phyloP scores from a whole-genome alignment of 1,140 invertebrate species.

The Cheumatopsyche charites region DNA sequence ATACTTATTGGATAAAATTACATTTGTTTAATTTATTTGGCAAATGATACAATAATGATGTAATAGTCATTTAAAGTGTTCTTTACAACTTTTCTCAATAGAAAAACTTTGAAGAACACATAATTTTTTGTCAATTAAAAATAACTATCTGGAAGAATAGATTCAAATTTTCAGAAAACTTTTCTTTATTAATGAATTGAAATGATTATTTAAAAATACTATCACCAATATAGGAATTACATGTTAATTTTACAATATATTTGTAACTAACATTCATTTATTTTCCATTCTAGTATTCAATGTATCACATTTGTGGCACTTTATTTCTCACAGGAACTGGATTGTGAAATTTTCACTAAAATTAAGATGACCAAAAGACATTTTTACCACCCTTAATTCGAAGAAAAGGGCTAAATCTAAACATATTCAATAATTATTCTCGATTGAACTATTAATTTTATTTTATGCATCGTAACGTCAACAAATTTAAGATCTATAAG shows the following conservation, averaged over 20 bases:
- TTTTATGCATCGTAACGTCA: not conserved
- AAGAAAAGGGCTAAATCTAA: too few species aligned
- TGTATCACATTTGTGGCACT: constrained; percentile 37
- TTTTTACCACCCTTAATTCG: too few species aligned
- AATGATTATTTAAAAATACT: not conserved
- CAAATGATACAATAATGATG: too few species aligned
- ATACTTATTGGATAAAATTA: not conserved
- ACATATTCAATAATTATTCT: too few species aligned
- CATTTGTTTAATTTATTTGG: not conserved
- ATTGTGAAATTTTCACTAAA: not conserved
- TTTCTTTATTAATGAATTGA: not conserved
- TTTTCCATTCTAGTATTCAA: not conserved
- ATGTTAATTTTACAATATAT: not conserved
- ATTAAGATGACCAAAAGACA: not conserved
- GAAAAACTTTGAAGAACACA: not conserved
- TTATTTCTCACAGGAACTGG: constrained; percentile 44
- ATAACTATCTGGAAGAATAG: not conserved
- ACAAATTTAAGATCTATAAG: not conserved
- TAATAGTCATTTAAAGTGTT: too few species aligned
- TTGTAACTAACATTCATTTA: not conserved
- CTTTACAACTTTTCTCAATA: not conserved
- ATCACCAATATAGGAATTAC: not conserved
- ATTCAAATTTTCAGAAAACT: not conserved
- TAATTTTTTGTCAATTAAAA: not conserved
- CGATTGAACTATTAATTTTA: not conserved